Conservation (phyloP, 1,140 invertebrate species). For the Nasonia vitripennis region DNA sequence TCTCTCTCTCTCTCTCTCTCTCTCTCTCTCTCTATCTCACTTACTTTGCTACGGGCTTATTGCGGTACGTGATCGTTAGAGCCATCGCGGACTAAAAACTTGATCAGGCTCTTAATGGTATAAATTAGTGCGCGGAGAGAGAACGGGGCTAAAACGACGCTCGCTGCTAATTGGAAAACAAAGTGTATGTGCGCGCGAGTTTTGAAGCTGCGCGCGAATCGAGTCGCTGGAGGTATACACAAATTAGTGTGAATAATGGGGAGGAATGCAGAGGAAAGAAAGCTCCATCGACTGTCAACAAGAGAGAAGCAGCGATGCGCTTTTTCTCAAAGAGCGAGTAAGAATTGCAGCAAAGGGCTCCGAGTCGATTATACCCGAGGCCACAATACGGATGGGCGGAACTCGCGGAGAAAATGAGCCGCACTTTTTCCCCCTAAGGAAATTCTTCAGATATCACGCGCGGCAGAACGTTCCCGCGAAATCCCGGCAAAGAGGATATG, state of each 20-base stretch:
- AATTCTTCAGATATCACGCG: conserved; percentile 26
- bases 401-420: conserved; percentile 28
- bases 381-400: conserved; percentile 31
- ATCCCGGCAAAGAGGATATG: conserved; percentile 27
- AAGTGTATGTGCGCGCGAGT: neutral
- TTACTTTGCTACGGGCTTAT: conserved; percentile 37
- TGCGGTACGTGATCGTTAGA: conserved; percentile 44
- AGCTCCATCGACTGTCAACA: conserved; percentile 1
- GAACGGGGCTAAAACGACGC: too few relatives aligned
- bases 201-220: neutral
- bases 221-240: neutral
- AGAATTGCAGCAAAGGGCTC: neutral
- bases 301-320: neutral
- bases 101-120: conserved; percentile 39
- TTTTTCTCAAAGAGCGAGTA: neutral
- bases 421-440: neutral
- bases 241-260: neutral
- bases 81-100: conserved; percentile 15
- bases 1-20: neutral
- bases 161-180: neutral
- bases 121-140: conserved; percentile 19
- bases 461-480: conserved; percentile 29
- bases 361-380: conserved; percentile 15
- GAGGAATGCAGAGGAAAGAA: neutral
- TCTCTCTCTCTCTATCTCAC: neutral